These are phyloP conservation scores for Platyscapa corneri DNA, from an alignment of 1,140 invertebrate genomes.

Conservation along the genomic window DNA sequence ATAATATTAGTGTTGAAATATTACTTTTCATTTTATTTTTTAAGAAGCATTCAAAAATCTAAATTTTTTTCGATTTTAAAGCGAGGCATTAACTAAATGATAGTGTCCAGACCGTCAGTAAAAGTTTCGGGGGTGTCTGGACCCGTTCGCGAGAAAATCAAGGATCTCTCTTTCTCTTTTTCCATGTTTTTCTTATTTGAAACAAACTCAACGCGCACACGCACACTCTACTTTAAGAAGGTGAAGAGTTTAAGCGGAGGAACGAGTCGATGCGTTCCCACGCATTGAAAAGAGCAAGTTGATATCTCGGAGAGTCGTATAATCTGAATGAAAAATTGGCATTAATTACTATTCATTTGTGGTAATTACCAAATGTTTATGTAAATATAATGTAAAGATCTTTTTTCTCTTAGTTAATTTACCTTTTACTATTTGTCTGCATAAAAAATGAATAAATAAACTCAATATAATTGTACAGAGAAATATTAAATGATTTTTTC, in stretches of 20 bases:
- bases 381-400: too few species aligned
- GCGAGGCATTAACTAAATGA: slow-evolving; percentile 28
- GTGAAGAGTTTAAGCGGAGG: slow-evolving; percentile 25
- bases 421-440: too few species aligned
- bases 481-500: too few species aligned
- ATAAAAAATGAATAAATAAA: too few species aligned
- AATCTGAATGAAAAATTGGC: slow-evolving; percentile 9
- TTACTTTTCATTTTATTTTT: not conserved
- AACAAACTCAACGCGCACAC: slow-evolving; percentile 17
- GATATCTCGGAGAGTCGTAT: not conserved
- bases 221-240: not conserved
- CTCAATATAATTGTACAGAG: too few species aligned
- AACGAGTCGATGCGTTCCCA: slow-evolving; percentile 72
- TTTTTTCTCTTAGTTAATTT: too few species aligned
- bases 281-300: slow-evolving; percentile 60
- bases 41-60: not conserved
- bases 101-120: not conserved
- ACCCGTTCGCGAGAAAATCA: not conserved
- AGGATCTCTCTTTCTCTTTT: not conserved
- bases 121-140: not conserved
- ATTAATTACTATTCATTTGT: not conserved
- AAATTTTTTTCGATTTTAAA: not conserved
- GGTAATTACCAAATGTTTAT: not conserved
- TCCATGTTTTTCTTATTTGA: not conserved
- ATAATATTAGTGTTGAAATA: not conserved